phyloP scores from a whole-genome alignment of 2,888 invertebrate genomes.

The Yponomeuta malinellus region DNA sequence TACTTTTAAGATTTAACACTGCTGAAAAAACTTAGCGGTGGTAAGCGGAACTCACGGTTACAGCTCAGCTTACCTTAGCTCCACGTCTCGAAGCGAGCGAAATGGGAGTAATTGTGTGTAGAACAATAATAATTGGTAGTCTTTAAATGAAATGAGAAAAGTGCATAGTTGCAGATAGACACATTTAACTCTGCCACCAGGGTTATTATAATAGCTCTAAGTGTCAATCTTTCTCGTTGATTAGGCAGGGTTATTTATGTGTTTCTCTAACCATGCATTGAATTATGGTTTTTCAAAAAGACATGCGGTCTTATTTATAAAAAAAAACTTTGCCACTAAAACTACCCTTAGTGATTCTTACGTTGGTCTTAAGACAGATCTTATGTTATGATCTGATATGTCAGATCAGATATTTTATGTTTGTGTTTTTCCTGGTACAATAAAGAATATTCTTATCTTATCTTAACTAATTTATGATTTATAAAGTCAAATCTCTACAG shows the following conservation, averaged over 20 bases:
- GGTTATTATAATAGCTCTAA: not conserved
- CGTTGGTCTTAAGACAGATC: too few relatives aligned
- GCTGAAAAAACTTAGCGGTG: too few relatives aligned
- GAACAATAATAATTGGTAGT: slow-evolving; percentile 3
- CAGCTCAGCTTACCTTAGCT: not conserved
- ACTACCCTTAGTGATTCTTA: too few relatives aligned
- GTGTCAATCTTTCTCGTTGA: not conserved
- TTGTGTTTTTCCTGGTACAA: too few relatives aligned
- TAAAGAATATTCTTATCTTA: too few relatives aligned
- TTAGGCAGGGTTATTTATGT: not conserved
- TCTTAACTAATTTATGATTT: too few relatives aligned
- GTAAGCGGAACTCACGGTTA: not conserved
- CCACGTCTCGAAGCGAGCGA: not conserved
- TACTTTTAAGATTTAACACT: too few relatives aligned
- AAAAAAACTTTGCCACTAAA: too few relatives aligned
- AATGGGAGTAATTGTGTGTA: not conserved
- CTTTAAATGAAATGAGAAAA: not conserved
- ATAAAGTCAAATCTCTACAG: too few relatives aligned
- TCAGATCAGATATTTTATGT: too few relatives aligned
- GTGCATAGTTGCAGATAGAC: not conserved
- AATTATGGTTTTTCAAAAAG: not conserved
- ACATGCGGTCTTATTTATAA: not conserved
- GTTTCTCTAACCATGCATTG: not conserved
- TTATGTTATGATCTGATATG: too few relatives aligned
- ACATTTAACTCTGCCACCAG: not conserved